A percentile compares a stretch with the other conserved stretches of the same genome.
Conservation (phyloP, 2,888 invertebrate genomes). For the Parnassius smintheus region DNA sequence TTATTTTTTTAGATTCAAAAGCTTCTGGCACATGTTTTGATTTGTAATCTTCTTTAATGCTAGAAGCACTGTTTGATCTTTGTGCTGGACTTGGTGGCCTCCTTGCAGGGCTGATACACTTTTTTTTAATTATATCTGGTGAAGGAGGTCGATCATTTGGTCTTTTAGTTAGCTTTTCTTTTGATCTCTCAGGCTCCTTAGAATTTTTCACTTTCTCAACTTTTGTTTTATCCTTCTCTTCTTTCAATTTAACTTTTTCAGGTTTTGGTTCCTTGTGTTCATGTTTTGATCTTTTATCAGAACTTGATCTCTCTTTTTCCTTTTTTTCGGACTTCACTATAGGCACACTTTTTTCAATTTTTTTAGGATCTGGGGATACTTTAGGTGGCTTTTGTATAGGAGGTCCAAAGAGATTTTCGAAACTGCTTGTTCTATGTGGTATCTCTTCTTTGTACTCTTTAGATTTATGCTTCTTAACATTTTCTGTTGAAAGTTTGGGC, state of each 20-base stretch:
- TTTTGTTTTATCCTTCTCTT: slow-evolving; percentile 74
- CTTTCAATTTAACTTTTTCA: slow-evolving; percentile 72
- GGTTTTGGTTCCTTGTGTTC: slow-evolving; percentile 70
- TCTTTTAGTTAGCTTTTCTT: slow-evolving; percentile 79
- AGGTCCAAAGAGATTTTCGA: slow-evolving; percentile 90
- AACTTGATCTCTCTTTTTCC: slow-evolving; percentile 77
- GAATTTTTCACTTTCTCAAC: slow-evolving; percentile 75
- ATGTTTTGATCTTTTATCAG: slow-evolving; percentile 74
- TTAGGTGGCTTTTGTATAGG: slow-evolving; percentile 90
- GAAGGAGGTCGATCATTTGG: slow-evolving; percentile 65
- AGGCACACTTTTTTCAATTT: slow-evolving; percentile 58
- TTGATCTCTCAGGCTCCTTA: slow-evolving; percentile 80
- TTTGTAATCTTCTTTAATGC: slow-evolving; percentile 71
- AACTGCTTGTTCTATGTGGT: slow-evolving; percentile 82
- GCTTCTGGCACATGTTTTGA: slow-evolving; percentile 55
- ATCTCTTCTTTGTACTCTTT: slow-evolving; percentile 80
- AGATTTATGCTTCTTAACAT: slow-evolving; percentile 82
- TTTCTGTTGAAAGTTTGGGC: slow-evolving; percentile 84
- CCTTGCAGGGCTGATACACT: slow-evolving; percentile 59
- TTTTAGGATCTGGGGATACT: slow-evolving; percentile 84
- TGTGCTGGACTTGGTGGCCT: slow-evolving; percentile 60
- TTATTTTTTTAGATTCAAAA: slow-evolving; percentile 60
- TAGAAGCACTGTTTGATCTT: slow-evolving; percentile 67
- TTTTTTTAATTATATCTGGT: slow-evolving; percentile 65
- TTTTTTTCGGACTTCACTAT: slow-evolving; percentile 75